Conservation (phyloP, 2,113 vertebrate species). For the Rhabdornis inornatus region DNA sequence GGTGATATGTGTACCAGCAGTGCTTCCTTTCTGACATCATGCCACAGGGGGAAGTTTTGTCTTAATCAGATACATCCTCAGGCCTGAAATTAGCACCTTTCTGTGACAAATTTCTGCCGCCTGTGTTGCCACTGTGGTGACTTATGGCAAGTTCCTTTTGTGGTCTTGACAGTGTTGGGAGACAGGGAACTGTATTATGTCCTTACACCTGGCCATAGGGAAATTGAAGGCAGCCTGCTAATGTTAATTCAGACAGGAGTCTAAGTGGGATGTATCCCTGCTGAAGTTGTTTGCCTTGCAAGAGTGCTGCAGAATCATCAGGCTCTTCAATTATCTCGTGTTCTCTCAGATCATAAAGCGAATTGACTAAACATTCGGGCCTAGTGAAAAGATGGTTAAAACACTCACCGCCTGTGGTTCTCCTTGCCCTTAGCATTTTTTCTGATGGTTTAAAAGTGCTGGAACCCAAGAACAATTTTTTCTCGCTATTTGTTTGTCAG, state of each 20-base stretch:
- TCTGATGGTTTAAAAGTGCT: not conserved
- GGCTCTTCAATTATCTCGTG: not conserved
- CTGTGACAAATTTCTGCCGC: not conserved
- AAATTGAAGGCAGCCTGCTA: not conserved
- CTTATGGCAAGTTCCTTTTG: not conserved
- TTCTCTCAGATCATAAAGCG: not conserved
- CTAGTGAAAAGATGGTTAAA: not conserved
- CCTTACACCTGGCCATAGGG: not conserved
- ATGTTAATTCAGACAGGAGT: not conserved
- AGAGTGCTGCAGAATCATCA: not conserved
- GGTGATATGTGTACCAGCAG: not conserved
- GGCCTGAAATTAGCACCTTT: not conserved
- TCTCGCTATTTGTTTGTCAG: not conserved
- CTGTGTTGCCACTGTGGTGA: not conserved
- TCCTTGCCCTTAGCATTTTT: not conserved
- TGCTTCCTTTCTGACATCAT: not conserved
- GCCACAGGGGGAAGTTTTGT: not conserved
- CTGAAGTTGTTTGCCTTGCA: not conserved
- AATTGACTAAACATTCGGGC: not conserved
- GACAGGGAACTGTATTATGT: not conserved
- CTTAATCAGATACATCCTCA: not conserved
- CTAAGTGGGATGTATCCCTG: not conserved
- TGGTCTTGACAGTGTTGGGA: not conserved
- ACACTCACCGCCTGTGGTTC: not conserved
- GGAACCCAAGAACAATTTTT: not conserved